These are phyloP conservation scores for Hoplodrina blanda DNA, from an alignment of 2,888 invertebrate genomes.

Conservation along the genomic window DNA sequence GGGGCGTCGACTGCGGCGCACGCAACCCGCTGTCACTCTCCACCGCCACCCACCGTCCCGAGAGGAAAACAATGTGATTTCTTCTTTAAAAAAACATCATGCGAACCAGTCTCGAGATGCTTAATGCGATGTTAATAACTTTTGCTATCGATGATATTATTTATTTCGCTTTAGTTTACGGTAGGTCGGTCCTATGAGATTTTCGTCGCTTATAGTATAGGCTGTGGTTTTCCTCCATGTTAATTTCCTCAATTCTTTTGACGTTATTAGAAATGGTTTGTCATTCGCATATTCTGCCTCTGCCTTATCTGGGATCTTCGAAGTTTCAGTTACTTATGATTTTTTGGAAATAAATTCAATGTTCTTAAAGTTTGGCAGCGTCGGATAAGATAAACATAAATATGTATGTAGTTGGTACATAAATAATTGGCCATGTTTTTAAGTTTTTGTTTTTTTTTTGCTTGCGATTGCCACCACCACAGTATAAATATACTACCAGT, in stretches of 20 bases:
- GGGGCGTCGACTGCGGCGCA: slow-evolving; percentile 83
- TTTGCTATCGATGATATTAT: slow-evolving; percentile 56
- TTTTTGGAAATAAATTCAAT: background rate
- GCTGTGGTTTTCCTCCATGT: slow-evolving; percentile 19
- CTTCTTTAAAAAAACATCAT: slow-evolving; percentile 74
- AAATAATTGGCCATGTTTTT: no score
- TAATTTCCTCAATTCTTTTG: slow-evolving; percentile 13
- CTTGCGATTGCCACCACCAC: no score
- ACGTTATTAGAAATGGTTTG: slow-evolving; percentile 10
- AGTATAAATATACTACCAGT: no score
- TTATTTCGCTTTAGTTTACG: background rate
- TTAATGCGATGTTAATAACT: slow-evolving; percentile 47
- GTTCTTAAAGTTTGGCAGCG: background rate
- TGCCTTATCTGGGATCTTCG: background rate
- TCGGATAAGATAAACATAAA: background rate
- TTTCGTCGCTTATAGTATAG: slow-evolving; percentile 11
- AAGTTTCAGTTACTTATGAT: background rate
- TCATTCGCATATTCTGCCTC: background rate
- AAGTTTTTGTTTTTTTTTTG: no score
- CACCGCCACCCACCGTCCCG: slow-evolving; percentile 78
- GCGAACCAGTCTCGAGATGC: slow-evolving; percentile 61
- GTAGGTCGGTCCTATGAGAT: background rate
- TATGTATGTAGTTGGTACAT: no score
- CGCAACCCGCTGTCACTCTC: slow-evolving; percentile 84
- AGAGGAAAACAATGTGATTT: slow-evolving; percentile 86